Evolutionary conservation across 2,113 vertebrate species (phyloP), one percentile per base, ranked within the genome.

Genomic region (Calyptommatus sinebrachiatus): DNA sequence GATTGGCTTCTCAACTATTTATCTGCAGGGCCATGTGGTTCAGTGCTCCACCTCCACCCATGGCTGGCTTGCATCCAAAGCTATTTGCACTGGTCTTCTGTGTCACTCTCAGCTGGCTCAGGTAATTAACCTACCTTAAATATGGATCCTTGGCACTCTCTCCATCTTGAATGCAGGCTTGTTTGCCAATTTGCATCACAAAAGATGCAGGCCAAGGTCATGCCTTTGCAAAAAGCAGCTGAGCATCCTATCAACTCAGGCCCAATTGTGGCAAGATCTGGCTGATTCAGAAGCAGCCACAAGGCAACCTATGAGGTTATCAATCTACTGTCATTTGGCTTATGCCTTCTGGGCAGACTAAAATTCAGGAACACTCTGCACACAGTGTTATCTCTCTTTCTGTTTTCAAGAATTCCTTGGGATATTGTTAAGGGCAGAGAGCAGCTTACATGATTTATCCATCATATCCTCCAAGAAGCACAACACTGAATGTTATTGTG

Each of bases 251-350:
- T 68, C 63, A 41, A 50, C 11, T 69, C 79, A 61, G 11, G 57
- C 62, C 66, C 14, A 8, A 81, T 22, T 35, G 16, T 31, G n/a
- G 41, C 73, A 48, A 72, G 35, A 73, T 50, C 61, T 66, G 60
- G 70, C 72, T 73, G 78, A 73, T 80, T 76, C 73, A 81, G 73
- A 76, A 76, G 66, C 41, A 48, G 73, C 66, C 28, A 70, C 8
- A 3, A 50, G 53, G 24, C 21, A 57, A 31, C 63, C 69, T 70
- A 35, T n/a, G 73, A 68, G 21, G 57, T 66, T 48, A 70, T 81
- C n/a, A 24, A 46, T 80, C 79, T 74, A 10, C 50, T 68, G 79
- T 74, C 73, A 70, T 76, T 76, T 57, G 62, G n/a, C 22, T 61
- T 12, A 22, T 45, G 63, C 50, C 50, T 60, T n/a, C 21, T 62